Conservation (phyloP, 1,140 invertebrate genomes). For the Onthophagus taurus region DNA sequence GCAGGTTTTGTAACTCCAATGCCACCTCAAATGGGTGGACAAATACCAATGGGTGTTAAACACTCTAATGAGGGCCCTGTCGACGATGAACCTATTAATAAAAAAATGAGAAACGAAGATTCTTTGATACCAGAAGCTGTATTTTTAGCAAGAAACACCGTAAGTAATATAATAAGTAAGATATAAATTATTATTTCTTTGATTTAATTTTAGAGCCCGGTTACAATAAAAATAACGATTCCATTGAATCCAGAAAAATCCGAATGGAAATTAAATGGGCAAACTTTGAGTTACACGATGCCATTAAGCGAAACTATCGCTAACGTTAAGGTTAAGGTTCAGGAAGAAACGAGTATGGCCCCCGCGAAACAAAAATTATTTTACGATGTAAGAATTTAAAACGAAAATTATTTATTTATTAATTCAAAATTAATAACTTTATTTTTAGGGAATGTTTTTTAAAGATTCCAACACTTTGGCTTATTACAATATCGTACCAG, state of each 20-base stretch:
- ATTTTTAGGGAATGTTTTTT: constrained; percentile 87
- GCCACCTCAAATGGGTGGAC: constrained; percentile 35
- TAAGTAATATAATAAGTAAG: constrained; percentile 13
- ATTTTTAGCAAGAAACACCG: constrained; percentile 60
- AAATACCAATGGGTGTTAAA: constrained; percentile 41
- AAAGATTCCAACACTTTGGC: constrained; percentile 93
- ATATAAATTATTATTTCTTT: constrained; percentile 8
- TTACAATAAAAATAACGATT: constrained; percentile 68
- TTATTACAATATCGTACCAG: constrained; percentile 88
- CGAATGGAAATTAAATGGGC: constrained; percentile 96
- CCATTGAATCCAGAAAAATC: constrained; percentile 80
- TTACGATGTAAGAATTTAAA: constrained; percentile 57
- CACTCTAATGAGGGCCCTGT: constrained; percentile 39
- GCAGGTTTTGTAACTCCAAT: constrained; percentile 40
- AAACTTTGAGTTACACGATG: constrained; percentile 70
- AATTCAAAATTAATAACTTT: constrained; percentile 7
- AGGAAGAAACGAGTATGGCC: constrained; percentile 87
- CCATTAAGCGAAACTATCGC: constrained; percentile 72
- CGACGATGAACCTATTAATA: constrained; percentile 79
- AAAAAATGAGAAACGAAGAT: constrained; percentile 88
- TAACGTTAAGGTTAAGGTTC: constrained; percentile 80
- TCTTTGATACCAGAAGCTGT: constrained; percentile 79
- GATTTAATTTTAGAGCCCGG: constrained; percentile 43
- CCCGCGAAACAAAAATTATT: constrained; percentile 95
- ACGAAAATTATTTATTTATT: constrained; percentile 9